A percentile compares a stretch with the other conserved stretches of the same genome.
Conservation (phyloP, 2,113 vertebrate species). For the Phylloscopus whistleri region DNA sequence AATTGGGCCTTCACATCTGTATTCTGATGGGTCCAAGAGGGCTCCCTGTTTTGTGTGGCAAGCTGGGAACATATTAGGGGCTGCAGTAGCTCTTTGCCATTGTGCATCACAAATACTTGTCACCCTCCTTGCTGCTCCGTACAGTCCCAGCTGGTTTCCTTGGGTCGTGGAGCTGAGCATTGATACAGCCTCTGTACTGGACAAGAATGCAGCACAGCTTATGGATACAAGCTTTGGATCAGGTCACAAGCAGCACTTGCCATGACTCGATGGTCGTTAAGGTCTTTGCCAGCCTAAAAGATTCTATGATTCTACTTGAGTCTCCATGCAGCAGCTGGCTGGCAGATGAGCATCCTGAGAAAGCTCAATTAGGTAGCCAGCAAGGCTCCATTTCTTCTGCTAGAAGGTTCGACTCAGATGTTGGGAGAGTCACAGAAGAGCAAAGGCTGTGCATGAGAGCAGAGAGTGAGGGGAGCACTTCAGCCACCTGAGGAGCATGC, state of each 20-base stretch:
- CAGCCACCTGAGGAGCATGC: background rate
- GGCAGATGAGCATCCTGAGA: background rate
- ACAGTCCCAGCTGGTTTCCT: background rate
- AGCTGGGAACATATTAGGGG: accelerated
- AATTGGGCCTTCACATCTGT: background rate
- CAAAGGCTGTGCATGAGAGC: background rate
- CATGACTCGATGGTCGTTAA: accelerated
- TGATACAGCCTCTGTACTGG: background rate
- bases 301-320: background rate
- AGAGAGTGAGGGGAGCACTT: background rate
- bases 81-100: background rate
- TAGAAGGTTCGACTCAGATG: background rate
- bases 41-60: background rate
- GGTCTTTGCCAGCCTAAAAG: background rate
- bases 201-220: background rate
- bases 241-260: background rate
- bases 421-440: background rate
- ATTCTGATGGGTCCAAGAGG: background rate
- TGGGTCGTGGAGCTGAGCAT: background rate
- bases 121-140: background rate
- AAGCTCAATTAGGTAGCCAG: background rate
- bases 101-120: background rate
- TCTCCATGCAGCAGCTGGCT: background rate
- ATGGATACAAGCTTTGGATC: accelerated
- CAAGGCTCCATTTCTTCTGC: background rate